Evolutionary conservation across 2,113 vertebrate genomes (phyloP).

Genomic region (rabbit (Oryctolagus cuniculus)): mOryCun1.1 NC_091443.1:19878001-19878500

Average conservation of each 20-base stretch:
- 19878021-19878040: no score
- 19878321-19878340: not conserved
- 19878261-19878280: not conserved
- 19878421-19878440: not conserved
- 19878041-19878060: no score
- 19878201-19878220: not conserved
- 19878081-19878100: no score
- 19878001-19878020: no score
- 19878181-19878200: not conserved
- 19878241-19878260: not conserved
- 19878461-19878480: not conserved
- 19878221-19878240: not conserved
- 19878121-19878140: no score
- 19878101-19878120: no score
- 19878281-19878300: not conserved
- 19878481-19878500: not conserved
- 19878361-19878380: not conserved
- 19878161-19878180: not conserved
- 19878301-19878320: not conserved
- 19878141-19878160: no score
- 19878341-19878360: not conserved
- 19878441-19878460: not conserved
- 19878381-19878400: not conserved
- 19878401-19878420: not conserved
- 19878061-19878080: no score